phyloP scores from a whole-genome alignment of 2,113 vertebrate genomes.

The Rattus rattus region DNA sequence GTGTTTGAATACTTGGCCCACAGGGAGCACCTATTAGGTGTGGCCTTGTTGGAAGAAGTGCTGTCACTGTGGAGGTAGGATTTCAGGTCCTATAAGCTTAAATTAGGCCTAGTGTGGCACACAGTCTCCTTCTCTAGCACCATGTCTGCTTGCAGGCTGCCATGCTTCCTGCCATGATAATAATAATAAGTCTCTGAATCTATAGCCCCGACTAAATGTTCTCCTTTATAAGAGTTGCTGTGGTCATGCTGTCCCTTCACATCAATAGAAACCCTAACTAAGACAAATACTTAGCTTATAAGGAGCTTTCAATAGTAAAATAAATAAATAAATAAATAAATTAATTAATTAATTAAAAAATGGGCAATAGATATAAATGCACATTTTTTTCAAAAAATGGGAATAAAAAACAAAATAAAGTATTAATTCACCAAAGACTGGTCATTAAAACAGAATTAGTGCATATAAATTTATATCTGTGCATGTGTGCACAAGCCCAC shows the following conservation, averaged over 20 bases:
- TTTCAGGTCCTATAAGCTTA: not conserved
- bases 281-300: not conserved
- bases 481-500: too few relatives aligned
- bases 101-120: not conserved
- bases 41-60: not conserved
- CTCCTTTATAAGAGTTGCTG: too few relatives aligned
- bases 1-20: not conserved
- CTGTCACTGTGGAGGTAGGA: not conserved
- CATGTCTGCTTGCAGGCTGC: too few relatives aligned
- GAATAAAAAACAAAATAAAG: not conserved
- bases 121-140: not conserved
- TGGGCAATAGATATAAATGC: not conserved
- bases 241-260: too few relatives aligned
- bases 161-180: too few relatives aligned
- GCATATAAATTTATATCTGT: not conserved
- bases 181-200: too few relatives aligned
- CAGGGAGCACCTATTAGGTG: not conserved
- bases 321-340: too few relatives aligned
- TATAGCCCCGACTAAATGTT: too few relatives aligned
- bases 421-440: not conserved
- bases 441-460: not conserved
- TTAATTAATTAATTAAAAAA: not conserved
- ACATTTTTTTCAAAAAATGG: not conserved
- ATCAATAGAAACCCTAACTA: too few relatives aligned
- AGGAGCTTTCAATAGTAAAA: not conserved